These are phyloP conservation scores for Noctua comes DNA, from an alignment of 2,888 invertebrate species.

Conservation along the genomic window DNA sequence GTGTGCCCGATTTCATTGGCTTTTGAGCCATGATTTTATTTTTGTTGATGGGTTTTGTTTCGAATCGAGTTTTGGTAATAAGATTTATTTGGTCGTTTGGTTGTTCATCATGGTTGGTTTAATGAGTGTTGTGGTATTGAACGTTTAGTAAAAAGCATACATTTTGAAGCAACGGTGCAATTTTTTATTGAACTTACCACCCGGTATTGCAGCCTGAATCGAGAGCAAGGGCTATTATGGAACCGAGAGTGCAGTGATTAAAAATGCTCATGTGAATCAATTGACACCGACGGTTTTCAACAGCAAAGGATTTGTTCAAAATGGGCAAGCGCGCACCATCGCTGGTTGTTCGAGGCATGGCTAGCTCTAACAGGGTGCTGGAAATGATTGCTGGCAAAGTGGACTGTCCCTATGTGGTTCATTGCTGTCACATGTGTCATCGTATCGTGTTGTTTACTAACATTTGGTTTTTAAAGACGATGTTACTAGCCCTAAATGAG, in stretches of 20 bases:
- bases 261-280: not conserved
- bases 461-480: too few species aligned
- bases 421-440: too few species aligned
- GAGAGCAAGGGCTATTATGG: not conserved
- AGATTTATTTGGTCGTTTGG: constrained; percentile 8
- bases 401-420: too few species aligned
- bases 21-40: constrained; percentile 32
- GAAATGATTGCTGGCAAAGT: too few species aligned
- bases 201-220: not conserved
- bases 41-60: constrained; percentile 31
- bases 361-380: too few species aligned
- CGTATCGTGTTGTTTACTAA: too few species aligned
- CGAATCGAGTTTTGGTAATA: constrained; percentile 19
- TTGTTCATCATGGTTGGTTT: not conserved
- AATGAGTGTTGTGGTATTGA: not conserved
- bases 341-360: too few species aligned
- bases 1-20: constrained; percentile 50
- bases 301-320: not conserved
- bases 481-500: too few species aligned
- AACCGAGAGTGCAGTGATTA: not conserved
- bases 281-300: not conserved
- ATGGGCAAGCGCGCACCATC: too few species aligned
- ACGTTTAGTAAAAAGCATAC: not conserved
- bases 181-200: too few species aligned
- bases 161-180: too few species aligned